A percentile compares a stretch with the other conserved stretches of the same genome.
Evolutionary conservation across 2,113 vertebrate genomes (phyloP).

Genomic region (Egretta garzetta): DNA sequence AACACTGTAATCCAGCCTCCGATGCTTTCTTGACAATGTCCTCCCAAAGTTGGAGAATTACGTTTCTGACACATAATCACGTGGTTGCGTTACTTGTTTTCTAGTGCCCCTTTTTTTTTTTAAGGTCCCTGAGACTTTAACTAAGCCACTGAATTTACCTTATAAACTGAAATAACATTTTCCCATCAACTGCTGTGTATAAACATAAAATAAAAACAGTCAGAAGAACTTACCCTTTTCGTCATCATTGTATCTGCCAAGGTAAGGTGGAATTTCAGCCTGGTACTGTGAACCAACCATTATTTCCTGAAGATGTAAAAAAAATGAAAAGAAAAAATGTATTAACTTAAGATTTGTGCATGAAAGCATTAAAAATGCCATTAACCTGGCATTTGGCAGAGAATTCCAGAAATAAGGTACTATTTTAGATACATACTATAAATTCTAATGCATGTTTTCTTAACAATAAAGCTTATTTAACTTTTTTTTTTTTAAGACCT

Average conservation of each 20-base stretch:
- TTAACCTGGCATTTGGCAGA: not conserved
- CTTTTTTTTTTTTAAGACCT: not conserved
- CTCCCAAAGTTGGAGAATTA: not conserved
- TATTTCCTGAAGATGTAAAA: slow-evolving; percentile 85
- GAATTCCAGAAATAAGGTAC: not conserved
- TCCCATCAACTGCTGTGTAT: not conserved
- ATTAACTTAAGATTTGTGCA: not conserved
- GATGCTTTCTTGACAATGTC: not conserved
- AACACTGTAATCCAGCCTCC: not conserved
- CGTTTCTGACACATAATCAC: not conserved
- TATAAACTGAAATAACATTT: not conserved
- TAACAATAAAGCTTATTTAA: not conserved
- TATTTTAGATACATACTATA: not conserved
- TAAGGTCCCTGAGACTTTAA: not conserved
- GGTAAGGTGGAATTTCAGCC: slow-evolving; percentile 90
- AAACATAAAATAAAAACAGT: not conserved
- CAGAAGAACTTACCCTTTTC: slow-evolving; percentile 80
- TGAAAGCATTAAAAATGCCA: not conserved
- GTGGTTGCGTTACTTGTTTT: not conserved
- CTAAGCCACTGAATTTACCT: not conserved
- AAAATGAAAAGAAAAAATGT: not conserved
- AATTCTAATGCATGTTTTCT: not conserved
- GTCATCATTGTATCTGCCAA: slow-evolving; percentile 81
- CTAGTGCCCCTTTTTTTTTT: not conserved
- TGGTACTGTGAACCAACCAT: slow-evolving; percentile 97